A percentile compares a stretch with the other conserved stretches of the same genome.
phyloP scores from a whole-genome alignment of 2,113 vertebrate genomes.

The Strigops habroptila region DNA sequence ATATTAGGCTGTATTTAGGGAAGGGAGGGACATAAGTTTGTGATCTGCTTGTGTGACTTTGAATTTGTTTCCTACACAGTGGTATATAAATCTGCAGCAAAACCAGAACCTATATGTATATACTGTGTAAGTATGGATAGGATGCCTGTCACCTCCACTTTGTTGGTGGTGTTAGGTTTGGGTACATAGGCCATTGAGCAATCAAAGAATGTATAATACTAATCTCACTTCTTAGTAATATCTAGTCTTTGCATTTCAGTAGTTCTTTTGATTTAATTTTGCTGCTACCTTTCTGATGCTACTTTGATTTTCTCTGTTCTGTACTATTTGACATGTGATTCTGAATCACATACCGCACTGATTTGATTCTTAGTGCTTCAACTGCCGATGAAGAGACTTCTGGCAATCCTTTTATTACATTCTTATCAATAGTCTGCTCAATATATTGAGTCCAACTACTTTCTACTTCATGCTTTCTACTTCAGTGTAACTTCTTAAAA shows the following conservation, averaged over 20 bases:
- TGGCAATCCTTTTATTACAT: background rate
- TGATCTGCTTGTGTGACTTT: background rate
- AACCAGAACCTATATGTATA: background rate
- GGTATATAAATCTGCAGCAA: background rate
- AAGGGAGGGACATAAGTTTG: background rate
- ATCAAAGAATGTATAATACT: background rate
- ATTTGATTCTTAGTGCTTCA: background rate
- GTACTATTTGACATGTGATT: background rate
- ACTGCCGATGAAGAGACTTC: background rate
- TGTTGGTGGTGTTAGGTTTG: background rate
- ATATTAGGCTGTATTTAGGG: background rate
- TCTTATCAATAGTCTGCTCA: background rate
- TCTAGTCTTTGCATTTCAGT: background rate
- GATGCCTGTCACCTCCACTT: background rate
- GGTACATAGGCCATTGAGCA: background rate
- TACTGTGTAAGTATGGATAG: background rate
- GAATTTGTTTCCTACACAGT: background rate
- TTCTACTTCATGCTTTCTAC: background rate
- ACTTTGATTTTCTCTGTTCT: background rate
- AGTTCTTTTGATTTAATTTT: background rate
- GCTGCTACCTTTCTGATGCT: background rate
- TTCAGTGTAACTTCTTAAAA: background rate
- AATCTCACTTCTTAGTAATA: background rate
- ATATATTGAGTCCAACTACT: background rate
- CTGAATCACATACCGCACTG: fast-evolving